phyloP scores from a whole-genome alignment of 2,113 vertebrate genomes.

The Plectropomus leopardus region DNA sequence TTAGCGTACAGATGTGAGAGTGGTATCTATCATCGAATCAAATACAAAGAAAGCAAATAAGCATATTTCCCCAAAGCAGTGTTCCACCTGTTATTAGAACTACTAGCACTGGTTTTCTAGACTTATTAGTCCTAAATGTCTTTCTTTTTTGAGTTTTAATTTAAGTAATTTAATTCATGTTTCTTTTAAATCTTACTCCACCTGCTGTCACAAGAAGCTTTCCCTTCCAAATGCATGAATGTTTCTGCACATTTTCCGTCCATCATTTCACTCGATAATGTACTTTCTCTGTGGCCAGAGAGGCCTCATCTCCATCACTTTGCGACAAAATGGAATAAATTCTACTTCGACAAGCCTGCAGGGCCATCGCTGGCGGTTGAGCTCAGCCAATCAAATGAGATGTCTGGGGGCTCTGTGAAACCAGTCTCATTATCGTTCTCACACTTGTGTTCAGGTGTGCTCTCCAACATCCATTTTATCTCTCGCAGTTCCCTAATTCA shows the following conservation, averaged over 20 bases:
- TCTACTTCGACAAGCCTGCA: conserved; percentile 50
- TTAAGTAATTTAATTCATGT: conserved; percentile 31
- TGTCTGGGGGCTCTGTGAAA: conserved; percentile 48
- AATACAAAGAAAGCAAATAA: not conserved
- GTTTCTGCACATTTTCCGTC: conserved; percentile 37
- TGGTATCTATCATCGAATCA: not conserved
- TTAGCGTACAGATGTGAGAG: not conserved
- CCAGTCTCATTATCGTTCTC: conserved; percentile 61
- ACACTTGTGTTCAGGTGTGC: conserved; percentile 72
- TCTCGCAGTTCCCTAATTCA: conserved; percentile 61
- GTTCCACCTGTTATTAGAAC: not conserved
- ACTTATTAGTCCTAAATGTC: not conserved
- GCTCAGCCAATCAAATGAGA: conserved; percentile 68
- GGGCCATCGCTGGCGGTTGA: conserved; percentile 49
- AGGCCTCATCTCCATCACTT: conserved; percentile 70
- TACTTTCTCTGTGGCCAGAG: conserved; percentile 59
- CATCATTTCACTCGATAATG: conserved; percentile 54
- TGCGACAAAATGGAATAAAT: conserved; percentile 71
- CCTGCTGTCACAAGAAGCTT: not conserved
- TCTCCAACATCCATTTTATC: conserved; percentile 76
- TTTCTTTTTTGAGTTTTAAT: conserved; percentile 14
- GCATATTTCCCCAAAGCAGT: not conserved
- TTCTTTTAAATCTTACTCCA: conserved; percentile 23
- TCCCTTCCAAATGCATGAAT: conserved; percentile 22
- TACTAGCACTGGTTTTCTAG: not conserved